Base-by-base conservation (phyloP, 92 coral and sea anemone genomes). In the Epizoanthus scotinus region DNA sequence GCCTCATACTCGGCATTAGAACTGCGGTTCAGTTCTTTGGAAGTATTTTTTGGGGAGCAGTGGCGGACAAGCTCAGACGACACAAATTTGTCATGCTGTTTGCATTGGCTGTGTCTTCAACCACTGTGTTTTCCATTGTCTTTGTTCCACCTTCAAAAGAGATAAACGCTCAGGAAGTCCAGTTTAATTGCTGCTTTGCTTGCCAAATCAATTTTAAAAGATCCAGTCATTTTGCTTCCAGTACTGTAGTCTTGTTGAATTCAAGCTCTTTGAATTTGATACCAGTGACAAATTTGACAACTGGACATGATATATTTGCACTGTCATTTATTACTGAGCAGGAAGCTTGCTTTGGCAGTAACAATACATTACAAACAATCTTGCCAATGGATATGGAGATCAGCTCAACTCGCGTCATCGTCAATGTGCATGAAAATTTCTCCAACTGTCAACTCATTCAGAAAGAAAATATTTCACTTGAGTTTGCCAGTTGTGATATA, bases 21-120 rank as follows among this genome's bases (percentile, higher is more conserved):
- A 91, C 97, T 6, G 63, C 90, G 61, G 88, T 87, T 17, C 82
- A 87, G 13, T 60, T 92, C 27, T 20, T 92, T 15, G 93, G 90
- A 6, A 83, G 87, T 20, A 90, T 94, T 5, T 56, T 90, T n/a
- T 73, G 71, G 64, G 88, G 94, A 22, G 91, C 86, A 4, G 60
- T 90, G 38, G 97, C 97, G 20, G 97, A 92, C 83, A 90, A 90
- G 63, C 72, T 86, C 42, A 83, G 97, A 19, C 82, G 83, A 72
- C 90, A 90, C 84, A 92, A 82, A 74, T 1, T 75, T 10, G 88
- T 87, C 36, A 70, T 92, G 84, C 22, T 92, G 14, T 0, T 84
- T 7, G 79, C 84, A 40, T 71, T 86, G 21, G 38, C 74, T 5
- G 65, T 91, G 3, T 71, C 89, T 5, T 79, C 86, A 21, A n/a